Evolutionary conservation across 2,888 invertebrate species (phyloP).

Genomic region (Eupithecia subfuscata): DNA sequence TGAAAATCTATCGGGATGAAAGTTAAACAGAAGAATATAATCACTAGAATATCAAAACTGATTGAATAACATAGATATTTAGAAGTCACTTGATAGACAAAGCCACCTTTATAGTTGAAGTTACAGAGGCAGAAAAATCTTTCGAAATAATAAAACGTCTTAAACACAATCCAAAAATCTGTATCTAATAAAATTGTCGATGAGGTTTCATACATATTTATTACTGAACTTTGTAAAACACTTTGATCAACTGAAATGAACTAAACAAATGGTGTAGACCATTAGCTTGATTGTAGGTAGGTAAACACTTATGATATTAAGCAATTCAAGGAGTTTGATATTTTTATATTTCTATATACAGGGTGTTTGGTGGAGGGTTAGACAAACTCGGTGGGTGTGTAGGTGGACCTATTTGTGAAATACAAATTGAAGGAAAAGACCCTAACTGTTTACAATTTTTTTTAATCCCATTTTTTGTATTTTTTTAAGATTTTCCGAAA

Average conservation of each 20-base stretch:
- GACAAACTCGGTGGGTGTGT: too few species aligned
- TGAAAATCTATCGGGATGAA: background rate
- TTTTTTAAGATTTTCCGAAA: too few species aligned
- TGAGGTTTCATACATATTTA: background rate
- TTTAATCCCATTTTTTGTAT: too few species aligned
- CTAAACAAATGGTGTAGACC: background rate
- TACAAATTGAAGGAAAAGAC: too few species aligned
- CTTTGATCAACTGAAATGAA: background rate
- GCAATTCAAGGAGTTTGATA: background rate
- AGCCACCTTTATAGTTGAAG: background rate
- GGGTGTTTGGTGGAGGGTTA: too few species aligned
- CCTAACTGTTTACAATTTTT: too few species aligned
- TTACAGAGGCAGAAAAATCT: background rate
- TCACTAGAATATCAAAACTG: background rate
- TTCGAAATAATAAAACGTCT: slow-evolving; percentile 18
- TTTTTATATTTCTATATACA: too few species aligned
- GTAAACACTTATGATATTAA: background rate
- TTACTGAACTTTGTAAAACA: background rate
- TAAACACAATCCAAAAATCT: slow-evolving; percentile 3
- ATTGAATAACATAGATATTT: background rate
- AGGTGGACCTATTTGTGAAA: too few species aligned
- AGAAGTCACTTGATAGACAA: background rate
- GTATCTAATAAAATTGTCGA: background rate
- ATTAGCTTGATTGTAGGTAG: background rate
- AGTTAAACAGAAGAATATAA: background rate